Conservation (phyloP, 2,113 vertebrate genomes). For the Herpailurus yagouaroundi region DNA sequence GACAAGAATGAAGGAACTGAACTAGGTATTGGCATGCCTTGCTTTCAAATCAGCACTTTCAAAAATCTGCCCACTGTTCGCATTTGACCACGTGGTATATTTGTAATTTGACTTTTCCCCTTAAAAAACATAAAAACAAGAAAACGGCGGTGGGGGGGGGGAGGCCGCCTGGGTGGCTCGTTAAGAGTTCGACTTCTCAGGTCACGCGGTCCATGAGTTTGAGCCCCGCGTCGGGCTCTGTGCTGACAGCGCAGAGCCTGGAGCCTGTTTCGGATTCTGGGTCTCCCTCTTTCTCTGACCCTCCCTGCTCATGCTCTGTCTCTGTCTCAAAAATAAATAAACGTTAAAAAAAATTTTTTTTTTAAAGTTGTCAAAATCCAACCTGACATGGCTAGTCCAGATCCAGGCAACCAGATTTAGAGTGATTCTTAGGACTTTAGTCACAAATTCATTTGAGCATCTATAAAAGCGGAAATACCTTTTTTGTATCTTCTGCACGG, state of each 20-base stretch:
- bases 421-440: background rate
- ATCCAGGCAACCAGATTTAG: background rate
- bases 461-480: background rate
- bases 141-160: too few species aligned
- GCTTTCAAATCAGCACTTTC: background rate
- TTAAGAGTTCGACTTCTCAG: too few species aligned
- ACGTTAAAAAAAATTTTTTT: too few species aligned
- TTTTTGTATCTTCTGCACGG: background rate
- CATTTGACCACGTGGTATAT: background rate
- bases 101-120: background rate
- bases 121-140: background rate
- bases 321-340: too few species aligned
- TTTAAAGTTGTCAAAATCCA: background rate
- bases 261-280: too few species aligned
- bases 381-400: background rate
- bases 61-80: background rate
- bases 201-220: too few species aligned
- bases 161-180: too few species aligned
- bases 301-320: too few species aligned
- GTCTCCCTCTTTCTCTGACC: too few species aligned
- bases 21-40: background rate
- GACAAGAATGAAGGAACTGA: background rate
- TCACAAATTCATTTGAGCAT: background rate
- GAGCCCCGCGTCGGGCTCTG: too few species aligned
- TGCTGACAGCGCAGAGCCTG: too few species aligned